These are phyloP conservation scores for Catagonus wagneri DNA, from an alignment of 2,113 vertebrate species.

Conservation along the genomic window DNA sequence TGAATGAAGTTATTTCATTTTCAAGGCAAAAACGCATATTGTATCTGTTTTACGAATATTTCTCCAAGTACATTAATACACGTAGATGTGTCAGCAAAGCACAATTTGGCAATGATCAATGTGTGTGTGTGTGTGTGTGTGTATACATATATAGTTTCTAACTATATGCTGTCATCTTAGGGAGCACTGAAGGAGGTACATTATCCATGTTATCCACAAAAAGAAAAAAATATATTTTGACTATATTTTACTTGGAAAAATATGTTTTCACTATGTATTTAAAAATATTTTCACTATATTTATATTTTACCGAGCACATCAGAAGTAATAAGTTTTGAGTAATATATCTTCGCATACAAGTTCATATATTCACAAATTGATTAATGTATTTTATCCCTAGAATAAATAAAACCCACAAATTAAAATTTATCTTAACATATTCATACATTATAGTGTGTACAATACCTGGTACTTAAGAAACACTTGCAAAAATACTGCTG, in stretches of 20 bases:
- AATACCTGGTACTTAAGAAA: not conserved
- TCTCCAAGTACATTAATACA: not conserved
- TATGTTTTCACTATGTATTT: too few relatives aligned
- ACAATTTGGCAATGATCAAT: not conserved
- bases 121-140: not conserved
- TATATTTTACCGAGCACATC: not conserved
- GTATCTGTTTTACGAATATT: not conserved
- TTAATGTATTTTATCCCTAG: not conserved
- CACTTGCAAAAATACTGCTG: not conserved
- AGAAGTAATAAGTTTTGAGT: slow-evolving; percentile 5
- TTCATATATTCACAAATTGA: not conserved
- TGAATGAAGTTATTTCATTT: slow-evolving; percentile 1
- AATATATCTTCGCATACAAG: not conserved
- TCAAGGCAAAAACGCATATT: not conserved
- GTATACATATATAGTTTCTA: not conserved
- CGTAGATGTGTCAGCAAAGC: not conserved
- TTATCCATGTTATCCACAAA: not conserved
- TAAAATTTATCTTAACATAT: not conserved
- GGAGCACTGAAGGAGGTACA: not conserved
- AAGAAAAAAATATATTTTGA: not conserved
- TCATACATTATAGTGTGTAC: not conserved
- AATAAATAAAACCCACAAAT: not conserved
- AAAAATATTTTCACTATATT: too few relatives aligned
- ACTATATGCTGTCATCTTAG: not conserved
- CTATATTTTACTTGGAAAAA: too few relatives aligned